phyloP scores from a whole-genome alignment of 2,888 invertebrate genomes.

The Andrena bicolor region DNA sequence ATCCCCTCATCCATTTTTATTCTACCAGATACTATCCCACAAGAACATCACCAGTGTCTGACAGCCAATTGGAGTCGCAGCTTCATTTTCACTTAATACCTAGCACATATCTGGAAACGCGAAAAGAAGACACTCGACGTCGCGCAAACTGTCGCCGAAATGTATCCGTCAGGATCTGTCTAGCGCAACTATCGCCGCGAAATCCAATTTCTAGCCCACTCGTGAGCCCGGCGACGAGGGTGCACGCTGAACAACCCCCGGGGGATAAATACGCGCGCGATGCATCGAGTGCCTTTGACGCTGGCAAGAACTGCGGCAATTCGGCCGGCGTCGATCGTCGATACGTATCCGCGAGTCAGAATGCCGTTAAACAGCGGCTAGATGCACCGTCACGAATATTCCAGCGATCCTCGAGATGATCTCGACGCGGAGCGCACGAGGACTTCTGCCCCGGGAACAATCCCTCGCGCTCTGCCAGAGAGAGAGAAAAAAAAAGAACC shows the following conservation, averaged over 20 bases:
- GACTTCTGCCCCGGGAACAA: conserved; percentile 27
- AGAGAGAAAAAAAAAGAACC: conserved; percentile 16
- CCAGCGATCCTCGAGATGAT: conserved; percentile 38
- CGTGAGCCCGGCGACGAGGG: conserved; percentile 2
- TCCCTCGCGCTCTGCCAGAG: conserved; percentile 40
- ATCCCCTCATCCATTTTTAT: no score
- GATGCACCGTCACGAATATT: conserved; percentile 68
- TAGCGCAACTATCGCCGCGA: conserved; percentile 16
- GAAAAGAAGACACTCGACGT: no score
- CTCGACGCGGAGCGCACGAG: conserved; percentile 42
- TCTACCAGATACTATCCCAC: no score
- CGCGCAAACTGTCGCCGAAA: not conserved
- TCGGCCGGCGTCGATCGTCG: conserved; percentile 40
- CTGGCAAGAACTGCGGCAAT: conserved; percentile 48
- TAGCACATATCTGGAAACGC: no score
- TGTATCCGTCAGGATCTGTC: not conserved
- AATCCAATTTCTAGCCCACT: conserved; percentile 37
- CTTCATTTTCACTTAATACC: no score
- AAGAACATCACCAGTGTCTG: no score
- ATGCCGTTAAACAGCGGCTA: conserved; percentile 54
- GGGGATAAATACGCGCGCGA: conserved; percentile 39
- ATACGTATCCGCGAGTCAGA: conserved; percentile 58
- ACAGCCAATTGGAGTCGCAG: no score
- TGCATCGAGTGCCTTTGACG: conserved; percentile 42
- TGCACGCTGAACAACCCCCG: conserved; percentile 12